These are phyloP conservation scores for Tenrec ecaudatus DNA, from an alignment of 2,113 vertebrate genomes.

Conservation along the genomic window DNA sequence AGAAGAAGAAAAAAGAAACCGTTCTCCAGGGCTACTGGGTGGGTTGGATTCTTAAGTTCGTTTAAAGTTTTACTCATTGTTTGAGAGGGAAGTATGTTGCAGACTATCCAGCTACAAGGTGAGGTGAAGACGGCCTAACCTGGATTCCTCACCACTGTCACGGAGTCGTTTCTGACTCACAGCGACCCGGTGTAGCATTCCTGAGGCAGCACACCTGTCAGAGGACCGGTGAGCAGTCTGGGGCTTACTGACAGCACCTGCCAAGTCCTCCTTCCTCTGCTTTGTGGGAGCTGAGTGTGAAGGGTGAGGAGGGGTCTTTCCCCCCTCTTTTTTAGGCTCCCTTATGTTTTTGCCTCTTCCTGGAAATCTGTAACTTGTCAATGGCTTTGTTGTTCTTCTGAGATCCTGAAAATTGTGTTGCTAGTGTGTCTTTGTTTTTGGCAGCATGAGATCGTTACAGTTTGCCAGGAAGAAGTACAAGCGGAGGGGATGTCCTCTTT, in stretches of 20 bases:
- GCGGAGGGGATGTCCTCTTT: constrained; percentile 38
- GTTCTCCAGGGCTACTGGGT: constrained; percentile 10
- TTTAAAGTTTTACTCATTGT: constrained; percentile 3
- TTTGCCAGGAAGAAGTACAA: constrained; percentile 58
- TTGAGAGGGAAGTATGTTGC: constrained; percentile 15
- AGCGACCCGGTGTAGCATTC: too few species aligned
- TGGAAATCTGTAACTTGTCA: constrained; percentile 75
- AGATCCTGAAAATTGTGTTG: constrained; percentile 66
- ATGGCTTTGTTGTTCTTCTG: constrained; percentile 68
- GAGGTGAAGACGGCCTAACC: background rate
- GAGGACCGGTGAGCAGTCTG: too few species aligned
- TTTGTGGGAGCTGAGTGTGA: background rate
- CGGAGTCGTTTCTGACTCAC: too few species aligned
- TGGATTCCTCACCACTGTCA: too few species aligned
- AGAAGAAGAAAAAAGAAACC: constrained; percentile 46
- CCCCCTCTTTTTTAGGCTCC: constrained; percentile 21
- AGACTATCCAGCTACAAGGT: background rate
- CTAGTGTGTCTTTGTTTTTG: constrained; percentile 51
- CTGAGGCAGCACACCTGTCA: too few species aligned
- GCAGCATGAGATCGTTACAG: constrained; percentile 73
- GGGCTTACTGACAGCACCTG: too few species aligned
- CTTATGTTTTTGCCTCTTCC: constrained; percentile 47
- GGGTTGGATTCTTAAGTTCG: background rate
- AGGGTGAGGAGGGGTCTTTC: background rate
- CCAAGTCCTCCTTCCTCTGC: background rate